phyloP scores from a whole-genome alignment of 1,140 invertebrate species.

The Drosophila orosa region DNA sequence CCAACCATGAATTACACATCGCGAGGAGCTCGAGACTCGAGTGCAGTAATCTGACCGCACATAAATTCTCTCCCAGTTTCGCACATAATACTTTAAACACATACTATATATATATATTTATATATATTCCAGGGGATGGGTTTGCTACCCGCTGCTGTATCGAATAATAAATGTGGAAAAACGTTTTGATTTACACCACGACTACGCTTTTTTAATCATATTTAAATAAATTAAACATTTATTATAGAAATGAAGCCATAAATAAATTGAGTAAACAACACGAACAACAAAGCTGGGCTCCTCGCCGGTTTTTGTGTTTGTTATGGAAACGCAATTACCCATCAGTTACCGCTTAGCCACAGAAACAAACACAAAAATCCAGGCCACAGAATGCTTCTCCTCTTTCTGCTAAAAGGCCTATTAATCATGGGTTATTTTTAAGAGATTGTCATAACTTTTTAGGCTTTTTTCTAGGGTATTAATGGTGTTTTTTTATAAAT shows the following conservation, averaged over 20 bases:
- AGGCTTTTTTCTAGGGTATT: constrained; percentile 6
- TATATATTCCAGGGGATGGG: neutral
- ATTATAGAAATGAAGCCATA: constrained; percentile 71
- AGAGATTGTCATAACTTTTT: neutral
- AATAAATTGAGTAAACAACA: constrained; percentile 71
- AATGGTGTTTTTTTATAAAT: neutral
- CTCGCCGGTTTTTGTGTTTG: constrained; percentile 9
- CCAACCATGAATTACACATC: constrained; percentile 61
- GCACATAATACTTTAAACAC: constrained; percentile 54
- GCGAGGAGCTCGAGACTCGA: constrained; percentile 14
- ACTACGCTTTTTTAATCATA: constrained; percentile 70
- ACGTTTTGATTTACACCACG: constrained; percentile 71
- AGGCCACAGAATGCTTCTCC: neutral
- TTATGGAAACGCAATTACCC: constrained; percentile 35
- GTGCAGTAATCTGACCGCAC: constrained; percentile 77
- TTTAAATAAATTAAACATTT: constrained; percentile 81
- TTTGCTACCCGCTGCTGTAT: constrained; percentile 4
- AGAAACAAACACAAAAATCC: constrained; percentile 18
- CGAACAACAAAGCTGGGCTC: constrained; percentile 19
- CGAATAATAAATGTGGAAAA: constrained; percentile 70
- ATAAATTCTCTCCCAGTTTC: constrained; percentile 67
- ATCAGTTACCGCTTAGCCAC: constrained; percentile 39
- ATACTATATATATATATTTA: neutral
- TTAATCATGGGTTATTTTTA: constrained; percentile 14
- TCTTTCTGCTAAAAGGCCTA: neutral